phyloP scores from a whole-genome alignment of 2,888 invertebrate species.

The Ephialtes manifestator region DNA sequence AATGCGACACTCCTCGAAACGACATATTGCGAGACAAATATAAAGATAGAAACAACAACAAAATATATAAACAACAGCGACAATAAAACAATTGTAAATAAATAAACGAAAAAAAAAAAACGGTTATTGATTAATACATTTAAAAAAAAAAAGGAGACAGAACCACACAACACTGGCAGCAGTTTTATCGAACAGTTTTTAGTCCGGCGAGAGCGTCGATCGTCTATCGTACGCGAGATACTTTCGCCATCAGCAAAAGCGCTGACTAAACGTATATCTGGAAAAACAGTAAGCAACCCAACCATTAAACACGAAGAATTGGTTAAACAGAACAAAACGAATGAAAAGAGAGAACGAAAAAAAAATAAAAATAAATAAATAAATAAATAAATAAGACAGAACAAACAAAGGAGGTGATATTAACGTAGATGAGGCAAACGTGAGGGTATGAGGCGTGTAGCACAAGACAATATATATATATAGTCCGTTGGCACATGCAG shows the following conservation, averaged over 20 bases:
- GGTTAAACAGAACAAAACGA: slow-evolving; percentile 74
- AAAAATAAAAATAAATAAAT: no score
- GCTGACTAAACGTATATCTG: slow-evolving; percentile 85
- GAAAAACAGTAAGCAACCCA: slow-evolving; percentile 85
- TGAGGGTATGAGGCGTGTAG: slow-evolving; percentile 68
- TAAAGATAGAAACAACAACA: slow-evolving; percentile 49
- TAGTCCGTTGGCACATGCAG: slow-evolving; percentile 84
- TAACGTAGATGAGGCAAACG: slow-evolving; percentile 76
- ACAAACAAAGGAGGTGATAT: slow-evolving; percentile 62
- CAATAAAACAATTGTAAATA: slow-evolving; percentile 44
- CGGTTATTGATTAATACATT: slow-evolving; percentile 49
- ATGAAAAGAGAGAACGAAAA: no score
- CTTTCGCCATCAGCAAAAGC: slow-evolving; percentile 67
- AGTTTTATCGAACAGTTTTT: slow-evolving; percentile 83
- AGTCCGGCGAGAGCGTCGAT: slow-evolving; percentile 65
- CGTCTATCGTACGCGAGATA: slow-evolving; percentile 65
- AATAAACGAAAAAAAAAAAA: slow-evolving; percentile 24
- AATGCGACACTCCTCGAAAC: slow-evolving; percentile 82
- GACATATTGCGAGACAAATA: slow-evolving; percentile 67
- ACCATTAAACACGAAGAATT: slow-evolving; percentile 79
- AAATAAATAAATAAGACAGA: no score
- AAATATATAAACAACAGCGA: slow-evolving; percentile 41
- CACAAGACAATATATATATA: slow-evolving; percentile 79
- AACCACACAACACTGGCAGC: slow-evolving; percentile 75
- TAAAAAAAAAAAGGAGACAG: slow-evolving; percentile 72